Evolutionary conservation across 2,888 invertebrate genomes (phyloP).

Genomic region (Lobophora halterata): DNA sequence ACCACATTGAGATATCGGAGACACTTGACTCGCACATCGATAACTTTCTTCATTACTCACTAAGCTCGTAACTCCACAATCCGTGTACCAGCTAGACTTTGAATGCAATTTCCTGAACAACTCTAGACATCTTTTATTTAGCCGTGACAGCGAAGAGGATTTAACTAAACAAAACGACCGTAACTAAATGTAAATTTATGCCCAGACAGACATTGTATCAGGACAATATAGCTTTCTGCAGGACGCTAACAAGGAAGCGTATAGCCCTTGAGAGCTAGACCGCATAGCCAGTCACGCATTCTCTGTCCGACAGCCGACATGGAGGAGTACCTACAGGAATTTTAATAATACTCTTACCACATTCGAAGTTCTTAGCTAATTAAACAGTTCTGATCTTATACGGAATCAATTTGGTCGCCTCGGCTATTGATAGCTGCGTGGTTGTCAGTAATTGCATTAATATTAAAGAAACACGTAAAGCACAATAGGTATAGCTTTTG

Average conservation of each 20-base stretch:
- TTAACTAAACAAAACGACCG: constrained; percentile 39
- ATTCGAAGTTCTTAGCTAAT: constrained; percentile 17
- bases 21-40: constrained; percentile 4
- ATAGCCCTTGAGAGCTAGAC: constrained; percentile 36
- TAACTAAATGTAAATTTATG: constrained; percentile 45
- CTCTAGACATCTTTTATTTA: constrained; percentile 36
- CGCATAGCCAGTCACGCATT: constrained; percentile 33
- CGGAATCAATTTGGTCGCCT: no score
- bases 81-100: constrained; percentile 9
- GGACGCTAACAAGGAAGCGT: constrained; percentile 41
- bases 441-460: no score
- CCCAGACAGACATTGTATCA: constrained; percentile 35
- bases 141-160: constrained; percentile 35
- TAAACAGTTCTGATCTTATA: constrained; percentile 5
- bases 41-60: constrained; percentile 12
- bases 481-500: no score
- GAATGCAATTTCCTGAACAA: constrained; percentile 18
- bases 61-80: constrained; percentile 10
- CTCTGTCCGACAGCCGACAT: constrained; percentile 21
- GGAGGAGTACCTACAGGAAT: constrained; percentile 17
- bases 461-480: no score
- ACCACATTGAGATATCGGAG: neutral
- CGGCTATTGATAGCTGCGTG: no score
- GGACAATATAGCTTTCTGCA: constrained; percentile 35
- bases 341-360: constrained; percentile 25